These are phyloP conservation scores for Blennius ocellaris DNA, from an alignment of 2,113 vertebrate genomes.

Conservation along the genomic window DNA sequence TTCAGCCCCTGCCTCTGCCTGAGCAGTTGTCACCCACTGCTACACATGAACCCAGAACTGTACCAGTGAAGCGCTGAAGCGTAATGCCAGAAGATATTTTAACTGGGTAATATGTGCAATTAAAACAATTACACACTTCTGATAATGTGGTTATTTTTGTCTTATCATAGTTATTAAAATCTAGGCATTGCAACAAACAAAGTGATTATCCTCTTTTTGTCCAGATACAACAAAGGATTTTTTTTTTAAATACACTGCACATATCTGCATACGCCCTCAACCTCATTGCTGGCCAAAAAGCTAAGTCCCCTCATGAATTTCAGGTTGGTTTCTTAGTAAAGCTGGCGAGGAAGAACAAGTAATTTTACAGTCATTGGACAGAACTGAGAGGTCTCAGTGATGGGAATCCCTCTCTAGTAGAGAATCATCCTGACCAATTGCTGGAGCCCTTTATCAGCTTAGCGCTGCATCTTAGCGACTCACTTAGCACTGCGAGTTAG, in stretches of 20 bases:
- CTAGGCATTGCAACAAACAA: conserved; percentile 15
- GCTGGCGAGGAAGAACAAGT: conserved; percentile 41
- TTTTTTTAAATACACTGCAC: conserved; percentile 21
- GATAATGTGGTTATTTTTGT: conserved; percentile 37
- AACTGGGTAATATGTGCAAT: conserved; percentile 10
- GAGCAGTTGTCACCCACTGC: conserved; percentile 59
- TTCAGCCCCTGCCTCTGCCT: conserved; percentile 53
- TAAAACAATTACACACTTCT: conserved; percentile 26
- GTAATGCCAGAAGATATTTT: conserved; percentile 30
- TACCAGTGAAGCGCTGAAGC: conserved; percentile 23
- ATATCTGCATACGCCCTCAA: conserved; percentile 26
- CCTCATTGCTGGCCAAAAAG: conserved; percentile 8
- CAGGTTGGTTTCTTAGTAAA: conserved; percentile 43
- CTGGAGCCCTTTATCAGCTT: conserved; percentile 68
- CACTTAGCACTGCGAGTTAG: conserved; percentile 72
- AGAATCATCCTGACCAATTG: conserved; percentile 58
- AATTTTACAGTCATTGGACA: conserved; percentile 66
- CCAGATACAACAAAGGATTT: conserved; percentile 1
- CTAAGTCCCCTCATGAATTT: conserved; percentile 31
- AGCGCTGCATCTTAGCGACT: conserved; percentile 67
- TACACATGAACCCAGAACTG: conserved; percentile 58
- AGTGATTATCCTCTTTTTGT: conserved; percentile 24
- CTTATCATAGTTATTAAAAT: conserved; percentile 29
- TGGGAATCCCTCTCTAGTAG: conserved; percentile 50
- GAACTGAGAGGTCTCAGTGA: conserved; percentile 58